Evolutionary conservation across 2,888 invertebrate genomes (phyloP).

Genomic region (Diogma glabrata): DNA sequence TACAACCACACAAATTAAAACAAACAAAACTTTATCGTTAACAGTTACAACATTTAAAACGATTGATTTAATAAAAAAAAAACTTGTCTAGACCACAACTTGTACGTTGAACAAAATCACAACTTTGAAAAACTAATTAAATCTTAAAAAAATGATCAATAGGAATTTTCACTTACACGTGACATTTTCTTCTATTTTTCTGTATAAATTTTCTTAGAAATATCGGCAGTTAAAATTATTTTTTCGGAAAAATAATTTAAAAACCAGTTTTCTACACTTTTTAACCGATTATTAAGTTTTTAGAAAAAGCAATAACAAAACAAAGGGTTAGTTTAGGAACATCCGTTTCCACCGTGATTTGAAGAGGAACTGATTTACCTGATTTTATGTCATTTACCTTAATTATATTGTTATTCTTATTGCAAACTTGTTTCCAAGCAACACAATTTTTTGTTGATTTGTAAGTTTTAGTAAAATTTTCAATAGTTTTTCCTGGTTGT

Average conservation of each 20-base stretch:
- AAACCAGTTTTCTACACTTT: not conserved
- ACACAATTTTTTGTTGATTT: no score
- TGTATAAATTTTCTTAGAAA: not conserved
- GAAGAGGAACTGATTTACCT: conserved; percentile 18
- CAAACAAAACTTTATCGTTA: no score
- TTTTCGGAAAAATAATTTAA: conserved; percentile 7
- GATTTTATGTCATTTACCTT: no score
- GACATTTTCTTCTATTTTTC: conserved; percentile 15
- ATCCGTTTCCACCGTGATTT: conserved; percentile 16
- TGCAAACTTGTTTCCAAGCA: not conserved
- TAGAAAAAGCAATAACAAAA: not conserved
- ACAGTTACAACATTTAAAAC: no score
- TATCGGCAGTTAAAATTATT: no score
- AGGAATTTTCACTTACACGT: conserved; percentile 19
- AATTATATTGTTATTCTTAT: conserved; percentile 1
- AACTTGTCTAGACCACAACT: not conserved
- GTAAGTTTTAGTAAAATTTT: no score
- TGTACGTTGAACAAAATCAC: no score
- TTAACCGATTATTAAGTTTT: not conserved
- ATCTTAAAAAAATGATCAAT: not conserved
- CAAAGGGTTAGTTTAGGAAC: conserved; percentile 7
- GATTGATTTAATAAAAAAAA: not conserved
- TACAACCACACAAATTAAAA: no score
- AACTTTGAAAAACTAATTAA: not conserved
- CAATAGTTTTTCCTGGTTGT: no score